Base-by-base conservation (phyloP, 92 coral and sea anemone species). In the Siderastrea radians region DNA sequence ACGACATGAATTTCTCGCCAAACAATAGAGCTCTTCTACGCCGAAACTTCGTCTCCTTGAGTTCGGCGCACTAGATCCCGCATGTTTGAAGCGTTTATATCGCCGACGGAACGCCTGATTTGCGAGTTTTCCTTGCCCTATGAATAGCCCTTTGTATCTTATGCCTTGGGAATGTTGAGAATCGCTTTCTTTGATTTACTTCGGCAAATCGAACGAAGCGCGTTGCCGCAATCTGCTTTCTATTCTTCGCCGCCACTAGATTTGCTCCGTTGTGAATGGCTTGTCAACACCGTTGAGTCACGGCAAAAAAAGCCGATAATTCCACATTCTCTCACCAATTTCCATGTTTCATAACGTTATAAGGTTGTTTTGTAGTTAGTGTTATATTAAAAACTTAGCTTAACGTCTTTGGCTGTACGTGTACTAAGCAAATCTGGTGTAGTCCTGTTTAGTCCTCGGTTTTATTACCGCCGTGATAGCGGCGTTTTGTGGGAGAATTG, bases 1-100 rank as follows among this genome's bases (percentile, higher is more conserved):
- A 72, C 53, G 66, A 17, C 43, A 45, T 49, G 73, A 47, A 83
- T 61, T 74, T 83, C 62, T 83, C 68, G 72, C 1, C 53, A 14
- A 83, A 83, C 87, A 83, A 83, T 83, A 58, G 87, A 43, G 77
- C 53, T 54, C 58, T 71, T 72, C 45, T 72, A 57, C 10, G 80
- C 73, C 51, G 73, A 14, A 60, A 83, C 38, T 49, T 73, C 52
- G 8, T 38, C 72, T 61, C 7, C 80, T 63, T 72, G 46, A 71
- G 16, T 72, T 50, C 79, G 71, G 76, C 48, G 44, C 55, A 50
- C 45, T 44, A 15, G 86, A 47, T 60, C 72, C 86, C 86, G 54
- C 77, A 68, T 55, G 67, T 81, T 81, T 9, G 67, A 45, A 15
- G 68, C 86, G 47, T 81, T 69, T 81, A 51, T 49, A 73, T 70